phyloP scores from a whole-genome alignment of 2,888 invertebrate species.

The Ochropleura plecta region DNA sequence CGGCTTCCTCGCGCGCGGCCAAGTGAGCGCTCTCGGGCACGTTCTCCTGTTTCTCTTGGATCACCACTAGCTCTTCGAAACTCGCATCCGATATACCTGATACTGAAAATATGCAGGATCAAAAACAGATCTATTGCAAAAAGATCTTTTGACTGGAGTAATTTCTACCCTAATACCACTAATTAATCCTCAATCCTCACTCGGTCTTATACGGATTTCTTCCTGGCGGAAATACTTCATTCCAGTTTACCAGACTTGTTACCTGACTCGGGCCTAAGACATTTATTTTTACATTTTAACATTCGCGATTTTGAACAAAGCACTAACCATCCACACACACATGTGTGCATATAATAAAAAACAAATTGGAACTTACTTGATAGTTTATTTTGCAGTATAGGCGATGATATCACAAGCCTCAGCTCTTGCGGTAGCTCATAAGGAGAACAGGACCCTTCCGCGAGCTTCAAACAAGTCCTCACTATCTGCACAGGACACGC shows the following conservation, averaged over 20 bases:
- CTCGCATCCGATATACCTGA: slow-evolving; percentile 86
- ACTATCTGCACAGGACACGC: slow-evolving; percentile 90
- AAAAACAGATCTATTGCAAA: too few relatives aligned
- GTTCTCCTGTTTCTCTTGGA: slow-evolving; percentile 84
- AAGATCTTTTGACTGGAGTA: too few relatives aligned
- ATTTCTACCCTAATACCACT: too few relatives aligned
- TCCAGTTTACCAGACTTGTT: too few relatives aligned
- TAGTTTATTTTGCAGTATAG: slow-evolving; percentile 80
- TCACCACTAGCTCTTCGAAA: slow-evolving; percentile 87
- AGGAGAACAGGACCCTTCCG: slow-evolving; percentile 91
- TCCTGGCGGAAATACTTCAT: too few relatives aligned
- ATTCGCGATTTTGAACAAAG: too few relatives aligned
- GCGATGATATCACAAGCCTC: slow-evolving; percentile 89
- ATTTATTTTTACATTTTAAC: too few relatives aligned
- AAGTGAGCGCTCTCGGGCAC: slow-evolving; percentile 78
- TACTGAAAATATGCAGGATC: slow-evolving; percentile 69
- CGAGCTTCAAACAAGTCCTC: slow-evolving; percentile 91
- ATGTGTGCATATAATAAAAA: too few relatives aligned
- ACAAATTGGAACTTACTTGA: slow-evolving; percentile 74
- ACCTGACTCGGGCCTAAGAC: too few relatives aligned
- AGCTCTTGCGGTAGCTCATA: slow-evolving; percentile 92
- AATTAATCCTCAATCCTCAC: too few relatives aligned
- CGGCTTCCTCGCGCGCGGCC: slow-evolving; percentile 86
- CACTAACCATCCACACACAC: too few relatives aligned
- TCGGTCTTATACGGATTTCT: too few relatives aligned